A percentile compares a stretch with the other conserved stretches of the same genome.
phyloP scores from a whole-genome alignment of 2,797 vertebrate genomes.

The Schizothorax lantsangensis region DNA sequence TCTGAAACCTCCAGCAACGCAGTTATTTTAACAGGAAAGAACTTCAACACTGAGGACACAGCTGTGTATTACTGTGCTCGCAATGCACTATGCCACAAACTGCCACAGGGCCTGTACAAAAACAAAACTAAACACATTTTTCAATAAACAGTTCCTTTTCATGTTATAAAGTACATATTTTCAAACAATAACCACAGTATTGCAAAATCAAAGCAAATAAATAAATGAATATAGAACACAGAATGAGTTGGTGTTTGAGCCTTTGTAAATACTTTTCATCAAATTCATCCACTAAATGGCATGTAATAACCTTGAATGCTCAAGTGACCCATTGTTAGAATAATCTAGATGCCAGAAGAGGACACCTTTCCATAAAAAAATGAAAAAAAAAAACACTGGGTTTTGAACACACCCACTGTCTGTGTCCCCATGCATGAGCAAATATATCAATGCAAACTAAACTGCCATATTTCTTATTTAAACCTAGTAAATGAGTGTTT shows the following conservation, averaged over 20 bases:
- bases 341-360: too few relatives aligned
- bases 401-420: background rate
- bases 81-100: conserved; percentile 45
- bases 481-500: background rate
- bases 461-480: background rate
- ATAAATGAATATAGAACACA: too few relatives aligned
- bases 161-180: too few relatives aligned
- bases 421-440: background rate
- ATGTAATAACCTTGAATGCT: background rate
- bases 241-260: too few relatives aligned
- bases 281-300: background rate
- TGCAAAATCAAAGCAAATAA: too few relatives aligned
- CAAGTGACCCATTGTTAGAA: too few relatives aligned
- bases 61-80: conserved; percentile 50
- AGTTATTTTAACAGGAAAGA: conserved; percentile 44
- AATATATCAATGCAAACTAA: background rate
- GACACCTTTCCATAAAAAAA: too few relatives aligned
- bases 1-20: background rate
- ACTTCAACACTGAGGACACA: conserved; percentile 14
- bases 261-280: background rate
- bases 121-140: background rate
- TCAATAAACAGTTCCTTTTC: too few relatives aligned
- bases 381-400: too few relatives aligned
- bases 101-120: conserved; percentile 26
- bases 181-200: too few relatives aligned